Percentiles rank a stretch among this genome's conserved stretches.
These are phyloP conservation scores for Cinara cedri DNA, from an alignment of 2,888 invertebrate genomes.

Conservation along the genomic window DNA sequence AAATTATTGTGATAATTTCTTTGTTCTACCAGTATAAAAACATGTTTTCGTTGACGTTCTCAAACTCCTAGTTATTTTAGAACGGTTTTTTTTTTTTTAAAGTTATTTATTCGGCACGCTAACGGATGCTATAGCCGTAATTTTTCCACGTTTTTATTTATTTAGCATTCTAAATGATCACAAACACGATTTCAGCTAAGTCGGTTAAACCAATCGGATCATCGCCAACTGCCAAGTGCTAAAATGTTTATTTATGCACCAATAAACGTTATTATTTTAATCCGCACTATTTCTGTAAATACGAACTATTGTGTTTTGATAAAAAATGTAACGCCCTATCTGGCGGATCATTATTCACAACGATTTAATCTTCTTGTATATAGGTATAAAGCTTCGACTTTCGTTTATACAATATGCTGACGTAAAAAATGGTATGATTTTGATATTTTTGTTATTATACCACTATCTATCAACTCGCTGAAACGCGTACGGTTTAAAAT, in stretches of 20 bases:
- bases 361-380: not conserved
- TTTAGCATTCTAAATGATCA: not conserved
- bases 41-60: too few relatives aligned
- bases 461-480: not conserved
- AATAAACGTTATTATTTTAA: constrained; percentile 1
- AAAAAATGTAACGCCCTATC: not conserved
- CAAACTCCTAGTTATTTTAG: too few relatives aligned
- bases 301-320: not conserved
- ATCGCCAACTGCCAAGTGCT: not conserved
- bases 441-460: constrained; percentile 2
- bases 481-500: not conserved
- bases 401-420: too few relatives aligned
- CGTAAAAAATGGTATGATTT: not conserved
- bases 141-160: constrained; percentile 20
- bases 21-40: too few relatives aligned
- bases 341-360: not conserved
- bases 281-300: not conserved
- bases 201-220: constrained; percentile 15
- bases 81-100: too few relatives aligned
- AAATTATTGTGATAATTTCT: too few relatives aligned
- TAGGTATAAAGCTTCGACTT: too few relatives aligned
- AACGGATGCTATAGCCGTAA: too few relatives aligned
- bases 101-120: too few relatives aligned
- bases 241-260: constrained; percentile 35
- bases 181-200: not conserved